These are phyloP conservation scores for Bostrychus sinensis DNA, from an alignment of 2,113 vertebrate species.

Conservation along the genomic window DNA sequence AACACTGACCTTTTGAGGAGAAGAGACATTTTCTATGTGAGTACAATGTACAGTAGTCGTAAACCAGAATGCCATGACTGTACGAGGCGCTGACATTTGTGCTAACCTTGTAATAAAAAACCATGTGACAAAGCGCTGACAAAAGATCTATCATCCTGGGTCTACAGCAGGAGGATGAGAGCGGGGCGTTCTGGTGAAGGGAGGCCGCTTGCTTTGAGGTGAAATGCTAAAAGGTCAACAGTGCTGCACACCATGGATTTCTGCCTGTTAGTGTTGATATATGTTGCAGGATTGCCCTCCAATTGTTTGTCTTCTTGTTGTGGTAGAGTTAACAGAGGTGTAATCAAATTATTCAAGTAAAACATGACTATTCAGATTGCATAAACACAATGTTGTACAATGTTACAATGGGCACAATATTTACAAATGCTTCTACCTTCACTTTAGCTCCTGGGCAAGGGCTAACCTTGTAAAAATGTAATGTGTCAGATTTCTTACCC, in stretches of 20 bases:
- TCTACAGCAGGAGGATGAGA: conserved; percentile 52
- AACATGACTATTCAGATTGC: too few relatives aligned
- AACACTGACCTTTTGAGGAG: conserved; percentile 24
- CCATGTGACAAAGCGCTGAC: conserved; percentile 54
- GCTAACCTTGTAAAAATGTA: too few relatives aligned
- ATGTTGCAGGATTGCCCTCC: too few relatives aligned
- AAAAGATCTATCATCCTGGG: conserved; percentile 50
- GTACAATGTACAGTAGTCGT: conserved; percentile 37
- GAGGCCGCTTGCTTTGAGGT: conserved; percentile 19
- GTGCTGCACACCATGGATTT: conserved; percentile 1
- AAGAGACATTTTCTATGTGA: conserved; percentile 16
- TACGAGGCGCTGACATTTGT: conserved; percentile 56
- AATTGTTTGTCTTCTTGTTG: too few relatives aligned
- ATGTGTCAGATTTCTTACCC: too few relatives aligned
- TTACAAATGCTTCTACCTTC: too few relatives aligned
- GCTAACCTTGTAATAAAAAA: conserved; percentile 69
- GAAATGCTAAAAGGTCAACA: conserved; percentile 37
- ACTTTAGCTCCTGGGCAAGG: neutral
- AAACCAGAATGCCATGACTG: conserved; percentile 50
- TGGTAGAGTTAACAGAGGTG: too few relatives aligned
- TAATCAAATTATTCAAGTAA: too few relatives aligned
- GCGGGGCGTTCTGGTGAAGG: conserved; percentile 36
- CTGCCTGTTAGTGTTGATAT: too few relatives aligned
- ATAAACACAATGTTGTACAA: too few relatives aligned
- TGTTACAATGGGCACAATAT: too few relatives aligned